A percentile compares a stretch with the other conserved stretches of the same genome.
Evolutionary conservation across 2,888 invertebrate genomes (phyloP).

Genomic region (Ypsolopha scabrella): DNA sequence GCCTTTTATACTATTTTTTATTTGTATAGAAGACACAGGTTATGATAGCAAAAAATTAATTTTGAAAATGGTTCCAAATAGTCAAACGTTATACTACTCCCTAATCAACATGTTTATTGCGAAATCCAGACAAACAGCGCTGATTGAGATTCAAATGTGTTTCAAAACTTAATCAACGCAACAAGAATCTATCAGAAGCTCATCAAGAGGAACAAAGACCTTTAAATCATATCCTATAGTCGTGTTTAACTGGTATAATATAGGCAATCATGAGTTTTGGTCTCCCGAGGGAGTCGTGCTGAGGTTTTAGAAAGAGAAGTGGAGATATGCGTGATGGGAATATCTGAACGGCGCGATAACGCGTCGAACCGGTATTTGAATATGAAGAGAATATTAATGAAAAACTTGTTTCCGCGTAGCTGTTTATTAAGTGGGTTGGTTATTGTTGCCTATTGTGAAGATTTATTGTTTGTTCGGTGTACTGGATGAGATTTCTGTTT

Average conservation of each 20-base stretch:
- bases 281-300: conserved; percentile 32
- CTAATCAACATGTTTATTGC: no score
- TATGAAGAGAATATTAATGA: conserved; percentile 65
- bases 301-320: conserved; percentile 32
- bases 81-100: no score
- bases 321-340: conserved; percentile 46
- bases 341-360: conserved; percentile 38
- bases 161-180: conserved; percentile 4
- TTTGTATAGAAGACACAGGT: no score
- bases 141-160: no score
- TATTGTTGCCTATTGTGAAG: no score
- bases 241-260: conserved; percentile 42
- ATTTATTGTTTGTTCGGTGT: no score
- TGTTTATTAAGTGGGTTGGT: no score
- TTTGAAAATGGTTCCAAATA: no score
- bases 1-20: no score
- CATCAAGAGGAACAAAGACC: conserved; percentile 12
- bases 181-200: conserved; percentile 7
- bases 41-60: no score
- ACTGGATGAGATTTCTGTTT: no score
- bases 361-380: conserved; percentile 57
- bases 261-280: conserved; percentile 49
- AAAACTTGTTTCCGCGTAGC: conserved; percentile 42
- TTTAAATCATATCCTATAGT: conserved; percentile 17
- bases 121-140: no score